Conservation (phyloP, 2,888 invertebrate genomes). For the Lepas anatifera region DNA sequence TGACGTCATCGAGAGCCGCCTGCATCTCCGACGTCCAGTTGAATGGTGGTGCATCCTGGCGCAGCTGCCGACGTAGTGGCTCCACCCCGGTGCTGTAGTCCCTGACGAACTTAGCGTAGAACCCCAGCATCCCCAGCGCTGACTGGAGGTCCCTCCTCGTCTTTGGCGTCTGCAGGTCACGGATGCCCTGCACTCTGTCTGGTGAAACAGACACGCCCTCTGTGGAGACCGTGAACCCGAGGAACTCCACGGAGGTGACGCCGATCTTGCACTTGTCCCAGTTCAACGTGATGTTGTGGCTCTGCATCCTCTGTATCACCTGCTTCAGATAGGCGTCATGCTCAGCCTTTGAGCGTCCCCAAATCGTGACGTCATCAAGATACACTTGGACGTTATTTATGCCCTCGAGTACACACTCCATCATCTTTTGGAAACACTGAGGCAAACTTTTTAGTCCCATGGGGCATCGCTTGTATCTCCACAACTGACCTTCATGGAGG, state of each 20-base stretch:
- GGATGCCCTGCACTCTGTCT: background rate
- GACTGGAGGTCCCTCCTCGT: background rate
- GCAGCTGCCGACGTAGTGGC: no score
- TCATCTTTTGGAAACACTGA: background rate
- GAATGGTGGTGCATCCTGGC: background rate
- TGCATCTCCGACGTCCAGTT: background rate
- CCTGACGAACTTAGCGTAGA: background rate
- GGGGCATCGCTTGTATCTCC: background rate
- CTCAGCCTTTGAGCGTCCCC: no score
- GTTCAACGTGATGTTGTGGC: no score
- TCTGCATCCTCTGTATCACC: no score
- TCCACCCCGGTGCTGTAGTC: no score
- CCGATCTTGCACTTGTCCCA: background rate
- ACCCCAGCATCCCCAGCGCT: background rate
- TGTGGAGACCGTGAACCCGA: background rate
- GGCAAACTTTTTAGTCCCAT: background rate
- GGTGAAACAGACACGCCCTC: background rate
- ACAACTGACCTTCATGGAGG: background rate
- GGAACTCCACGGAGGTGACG: background rate
- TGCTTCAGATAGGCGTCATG: no score
- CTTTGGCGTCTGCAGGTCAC: background rate
- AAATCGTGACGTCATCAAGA: no score
- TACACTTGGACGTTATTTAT: background rate
- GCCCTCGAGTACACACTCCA: background rate
- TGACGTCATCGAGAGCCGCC: background rate